Base-by-base conservation (phyloP, 2,888 invertebrate genomes). In the Drosophila robusta region DNA sequence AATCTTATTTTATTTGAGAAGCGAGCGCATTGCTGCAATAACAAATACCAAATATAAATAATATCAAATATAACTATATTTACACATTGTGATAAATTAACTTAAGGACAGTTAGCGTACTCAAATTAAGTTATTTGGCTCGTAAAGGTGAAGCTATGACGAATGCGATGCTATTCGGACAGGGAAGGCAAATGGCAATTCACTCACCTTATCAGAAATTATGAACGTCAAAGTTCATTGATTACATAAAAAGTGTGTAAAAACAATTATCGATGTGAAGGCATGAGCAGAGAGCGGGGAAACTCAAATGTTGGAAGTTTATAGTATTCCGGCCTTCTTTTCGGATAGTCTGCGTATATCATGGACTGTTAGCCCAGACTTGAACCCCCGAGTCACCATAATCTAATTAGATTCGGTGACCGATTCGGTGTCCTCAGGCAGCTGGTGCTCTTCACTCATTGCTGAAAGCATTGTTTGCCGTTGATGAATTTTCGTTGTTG, bases 341-440 rank as follows among this genome's bases (percentile, higher is more conserved):
- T 32, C 11, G 32, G 32, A 32, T 11, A 32, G 34, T 34, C 14
- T 36, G 9, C n/a, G 41, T 24, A 12, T 18, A 8, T 22, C 3
- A 14, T 24, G 34, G 45, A 16, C 7, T n/a, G 36, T 50, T 62
- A 82, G 88, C 16, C 38, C 16, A 61, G 72, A 67, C 79, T 22
- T 55, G 16, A 82, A 82, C 82, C 81, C 22, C 0, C 0, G 7
- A 11, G 8, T 5, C 29, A 5, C 3, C 5, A 3, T 49, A 64
- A 52, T 67, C 85, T 57, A 82, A 70, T 85, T 70, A 56, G 68
- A 64, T 44, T 54, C 41, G 26, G 45, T 55, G 52, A 12, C 51
- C 34, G 34, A 9, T 47, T 11, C 22, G 16, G 47, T 14, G 5
- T 7, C 6, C 22, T 22, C 41, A n/a, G 16, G 38, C 63, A 50